phyloP scores from a whole-genome alignment of 1,140 invertebrate species.

The Meteorus sp. region DNA sequence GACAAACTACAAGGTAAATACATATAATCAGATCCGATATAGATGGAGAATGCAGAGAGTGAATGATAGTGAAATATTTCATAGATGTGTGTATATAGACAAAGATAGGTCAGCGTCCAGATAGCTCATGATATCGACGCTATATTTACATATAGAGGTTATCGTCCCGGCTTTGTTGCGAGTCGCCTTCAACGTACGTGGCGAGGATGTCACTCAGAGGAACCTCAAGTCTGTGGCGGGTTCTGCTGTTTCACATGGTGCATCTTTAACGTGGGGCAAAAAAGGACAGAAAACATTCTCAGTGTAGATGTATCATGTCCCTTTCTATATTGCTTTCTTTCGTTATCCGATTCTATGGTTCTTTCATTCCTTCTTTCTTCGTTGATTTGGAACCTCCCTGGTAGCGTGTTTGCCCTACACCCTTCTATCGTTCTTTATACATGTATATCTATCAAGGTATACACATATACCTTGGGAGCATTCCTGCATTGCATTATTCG shows the following conservation, averaged over 20 bases:
- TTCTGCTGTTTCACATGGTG: constrained; percentile 28
- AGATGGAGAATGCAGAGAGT: too few species aligned
- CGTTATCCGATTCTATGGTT: constrained; percentile 44
- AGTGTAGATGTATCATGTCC: constrained; percentile 20
- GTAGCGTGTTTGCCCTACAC: constrained; percentile 41
- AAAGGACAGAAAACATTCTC: constrained; percentile 16
- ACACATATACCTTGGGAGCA: constrained; percentile 49
- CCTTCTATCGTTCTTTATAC: constrained; percentile 48
- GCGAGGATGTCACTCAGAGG: constrained; percentile 51
- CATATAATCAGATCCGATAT: too few species aligned
- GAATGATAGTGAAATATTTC: too few species aligned
- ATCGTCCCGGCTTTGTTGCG: constrained; percentile 40
- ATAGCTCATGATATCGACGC: constrained; percentile 45
- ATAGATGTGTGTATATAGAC: not conserved
- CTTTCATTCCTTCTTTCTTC: constrained; percentile 44
- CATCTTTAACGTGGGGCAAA: constrained; percentile 18
- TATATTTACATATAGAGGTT: constrained; percentile 52
- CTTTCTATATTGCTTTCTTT: constrained; percentile 27
- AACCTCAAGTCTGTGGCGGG: constrained; percentile 39
- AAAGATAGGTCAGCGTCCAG: constrained; percentile 5
- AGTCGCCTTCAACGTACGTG: constrained; percentile 53
- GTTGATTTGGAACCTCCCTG: constrained; percentile 51
- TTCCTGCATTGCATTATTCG: constrained; percentile 58
- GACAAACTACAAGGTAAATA: too few species aligned
- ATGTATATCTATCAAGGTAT: too few species aligned